A percentile compares a stretch with the other conserved stretches of the same genome.
These are phyloP conservation scores for Junco hyemalis DNA, from an alignment of 2,113 vertebrate species.

Conservation along the genomic window DNA sequence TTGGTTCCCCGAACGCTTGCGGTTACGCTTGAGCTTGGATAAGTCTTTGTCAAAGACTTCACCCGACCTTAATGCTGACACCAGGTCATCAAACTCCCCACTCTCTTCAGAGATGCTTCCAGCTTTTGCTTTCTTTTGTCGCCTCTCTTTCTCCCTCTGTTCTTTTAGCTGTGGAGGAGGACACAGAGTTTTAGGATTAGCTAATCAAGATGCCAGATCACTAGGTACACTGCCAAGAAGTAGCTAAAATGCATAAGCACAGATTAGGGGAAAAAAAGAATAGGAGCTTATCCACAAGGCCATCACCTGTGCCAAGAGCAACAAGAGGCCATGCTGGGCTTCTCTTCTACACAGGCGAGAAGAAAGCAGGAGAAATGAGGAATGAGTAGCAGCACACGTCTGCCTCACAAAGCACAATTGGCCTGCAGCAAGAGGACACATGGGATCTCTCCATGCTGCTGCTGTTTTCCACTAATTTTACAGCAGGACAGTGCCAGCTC, in stretches of 20 bases:
- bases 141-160: conserved; percentile 89
- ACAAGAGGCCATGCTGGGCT: neutral
- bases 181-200: conserved; percentile 24
- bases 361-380: neutral
- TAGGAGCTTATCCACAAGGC: neutral
- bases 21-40: conserved; percentile 94
- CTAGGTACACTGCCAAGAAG: neutral
- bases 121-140: conserved; percentile 80
- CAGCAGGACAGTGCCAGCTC: neutral
- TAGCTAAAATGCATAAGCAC: neutral
- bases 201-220: neutral
- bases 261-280: neutral
- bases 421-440: neutral
- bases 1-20: conserved; percentile 91
- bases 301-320: neutral
- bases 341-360: neutral
- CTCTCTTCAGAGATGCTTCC: conserved; percentile 85
- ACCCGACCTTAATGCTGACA: conserved; percentile 90
- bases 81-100: conserved; percentile 95
- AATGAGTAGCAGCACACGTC: neutral
- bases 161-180: conserved; percentile 86
- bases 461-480: neutral
- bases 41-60: conserved; percentile 99
- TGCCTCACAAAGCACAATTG: neutral
- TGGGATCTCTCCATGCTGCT: neutral